Conservation (phyloP, 1,140 invertebrate species). For the Brachionus calyciflorus region DNA sequence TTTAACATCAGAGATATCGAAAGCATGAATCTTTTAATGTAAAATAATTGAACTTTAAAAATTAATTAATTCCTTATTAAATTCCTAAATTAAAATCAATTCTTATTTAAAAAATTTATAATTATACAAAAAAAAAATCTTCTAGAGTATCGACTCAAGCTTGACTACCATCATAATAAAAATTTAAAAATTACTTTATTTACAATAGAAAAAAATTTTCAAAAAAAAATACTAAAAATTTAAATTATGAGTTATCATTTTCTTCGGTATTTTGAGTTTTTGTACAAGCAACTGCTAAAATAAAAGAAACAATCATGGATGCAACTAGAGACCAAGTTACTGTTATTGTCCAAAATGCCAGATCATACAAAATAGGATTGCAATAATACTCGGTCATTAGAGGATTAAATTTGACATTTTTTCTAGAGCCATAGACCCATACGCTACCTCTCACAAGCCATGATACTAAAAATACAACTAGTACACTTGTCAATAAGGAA, state of each 20-base stretch:
- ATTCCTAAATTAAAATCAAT: too few relatives aligned
- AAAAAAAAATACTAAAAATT: not conserved
- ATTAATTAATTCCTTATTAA: too few relatives aligned
- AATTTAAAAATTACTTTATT: too few relatives aligned
- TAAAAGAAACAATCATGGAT: not conserved
- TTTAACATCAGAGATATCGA: too few relatives aligned
- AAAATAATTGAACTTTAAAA: too few relatives aligned
- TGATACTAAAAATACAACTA: constrained; percentile 23
- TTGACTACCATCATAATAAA: too few relatives aligned
- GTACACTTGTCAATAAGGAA: constrained; percentile 26
- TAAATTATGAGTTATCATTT: not conserved
- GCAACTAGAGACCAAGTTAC: not conserved
- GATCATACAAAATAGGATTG: not conserved
- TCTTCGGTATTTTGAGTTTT: not conserved
- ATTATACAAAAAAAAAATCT: too few relatives aligned
- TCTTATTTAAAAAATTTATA: too few relatives aligned
- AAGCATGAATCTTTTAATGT: too few relatives aligned
- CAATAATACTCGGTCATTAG: not conserved
- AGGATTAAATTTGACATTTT: not conserved
- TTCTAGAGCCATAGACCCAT: not conserved
- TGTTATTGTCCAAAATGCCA: constrained; percentile 32
- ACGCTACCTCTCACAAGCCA: constrained; percentile 15
- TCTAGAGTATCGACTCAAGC: too few relatives aligned
- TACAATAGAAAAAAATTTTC: too few relatives aligned
- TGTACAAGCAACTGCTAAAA: not conserved